phyloP scores from a whole-genome alignment of 2,797 vertebrate species.

The Perodicticus potto region DNA sequence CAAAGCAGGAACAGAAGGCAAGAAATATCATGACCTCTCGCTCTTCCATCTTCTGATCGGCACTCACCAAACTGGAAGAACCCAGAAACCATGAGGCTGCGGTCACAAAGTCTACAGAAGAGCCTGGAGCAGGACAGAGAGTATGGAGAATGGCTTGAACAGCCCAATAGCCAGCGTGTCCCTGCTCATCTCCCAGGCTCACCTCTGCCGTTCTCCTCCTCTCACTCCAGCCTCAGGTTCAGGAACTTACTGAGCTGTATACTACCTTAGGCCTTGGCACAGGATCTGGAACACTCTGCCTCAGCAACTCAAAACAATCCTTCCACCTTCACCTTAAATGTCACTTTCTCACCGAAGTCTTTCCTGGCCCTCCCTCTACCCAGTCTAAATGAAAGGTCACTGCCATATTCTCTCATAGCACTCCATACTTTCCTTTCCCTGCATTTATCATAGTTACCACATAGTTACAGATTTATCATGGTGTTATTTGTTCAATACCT shows the following conservation, averaged over 20 bases:
- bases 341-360: background rate
- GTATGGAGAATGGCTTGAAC: background rate
- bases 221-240: background rate
- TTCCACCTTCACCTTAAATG: background rate
- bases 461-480: background rate
- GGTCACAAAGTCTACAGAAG: background rate
- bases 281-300: background rate
- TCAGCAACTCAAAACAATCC: conserved; percentile 31
- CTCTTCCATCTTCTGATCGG: background rate
- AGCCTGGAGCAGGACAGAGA: background rate
- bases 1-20: background rate
- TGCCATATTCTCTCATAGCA: background rate
- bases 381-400: background rate
- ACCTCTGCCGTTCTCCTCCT: background rate
- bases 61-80: background rate
- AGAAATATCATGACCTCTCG: background rate
- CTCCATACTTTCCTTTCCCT: background rate
- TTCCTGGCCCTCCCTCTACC: background rate
- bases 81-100: background rate
- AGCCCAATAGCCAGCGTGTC: background rate
- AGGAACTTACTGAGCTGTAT: background rate
- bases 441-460: background rate
- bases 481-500: background rate
- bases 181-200: background rate
- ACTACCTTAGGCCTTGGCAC: background rate